Evolutionary conservation across 2,113 vertebrate genomes (phyloP), one percentile per base, ranked within the genome.

Genomic region (Oxygymnocypris stewartii): DNA sequence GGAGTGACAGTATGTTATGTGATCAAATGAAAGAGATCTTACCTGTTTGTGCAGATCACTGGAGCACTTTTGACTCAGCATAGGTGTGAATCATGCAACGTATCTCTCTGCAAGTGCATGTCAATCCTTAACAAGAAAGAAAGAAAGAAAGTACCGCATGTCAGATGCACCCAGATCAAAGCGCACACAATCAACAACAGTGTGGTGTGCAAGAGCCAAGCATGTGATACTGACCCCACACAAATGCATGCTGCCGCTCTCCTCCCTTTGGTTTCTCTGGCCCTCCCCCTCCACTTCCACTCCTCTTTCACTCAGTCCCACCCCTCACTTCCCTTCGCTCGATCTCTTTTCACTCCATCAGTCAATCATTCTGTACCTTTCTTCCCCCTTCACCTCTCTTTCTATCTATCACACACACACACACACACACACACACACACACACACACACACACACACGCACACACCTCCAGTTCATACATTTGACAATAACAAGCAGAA

Each of bases 201-300:
- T n/a, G 77, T 81, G 84, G 63, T 31, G 87, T 82, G 82, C 47
- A 83, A 88, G 85, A 84, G 78, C 14, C 47, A 87, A 90, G 88
- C 88, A 90, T 88, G 91, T 90, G 88, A 91, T 89, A 86, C 54
- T 84, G 89, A 82, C 35, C 83, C 31, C 69, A 31, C 83, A 65
- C 79, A 71, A 23, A 44, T 78, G 54, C 84, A 67, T 40, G 37
- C 79, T 83, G 83, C 76, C 31, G 63, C 61, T 84, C 57, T 84
- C 65, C 51, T 54, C 81, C 71, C 77, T 82, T 59, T 67, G 77
- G 23, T 67, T 20, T 63, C 40, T 79, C 51, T 69, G 80, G 59
- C 79, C 78, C 87, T 47, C 85, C 77, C 75, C 84, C 67, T 76
- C 9, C 13, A 37, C 31, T 69, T 54, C 14, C 63, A 65, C 47